Base-by-base conservation (phyloP, 2,797 vertebrate genomes). In the Phoxinus dragarum region DNA sequence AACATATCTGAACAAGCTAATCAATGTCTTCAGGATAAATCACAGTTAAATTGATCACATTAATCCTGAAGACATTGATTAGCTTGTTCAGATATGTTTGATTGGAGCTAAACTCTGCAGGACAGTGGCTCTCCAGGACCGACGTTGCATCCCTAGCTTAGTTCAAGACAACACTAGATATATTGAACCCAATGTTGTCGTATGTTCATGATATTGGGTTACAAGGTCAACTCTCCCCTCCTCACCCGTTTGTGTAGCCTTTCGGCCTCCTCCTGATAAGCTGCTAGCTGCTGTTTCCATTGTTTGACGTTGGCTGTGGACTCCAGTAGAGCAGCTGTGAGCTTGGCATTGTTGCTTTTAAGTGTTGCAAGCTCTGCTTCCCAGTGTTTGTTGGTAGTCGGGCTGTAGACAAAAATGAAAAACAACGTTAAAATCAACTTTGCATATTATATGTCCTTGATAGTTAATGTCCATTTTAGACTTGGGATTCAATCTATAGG, bases 271-370 rank as follows among this genome's bases (percentile, higher is more conserved):
- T 99, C 98, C 92, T 99, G 98, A 94, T 99, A 99, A 0, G 97
- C 98, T 42, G 98, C 96, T 89, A 99, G 96, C 88, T 99, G 98
- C 90, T 99, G 98, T 90, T 99, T 99, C 98, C 98, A 99, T 95
- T 99, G 98, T 94, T 99, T 99, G 87, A 99, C 98, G 0, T 99
- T 99, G 95, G 97, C 98, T 89, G 98, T 99, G 92, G 98, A 99
- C 93, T 99, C 98, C 93, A 99, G 94, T 90, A 99, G 95, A 80
- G 98, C 98, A 66, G 98, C 97, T 17, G 98, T 99, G 90, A 99
- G 96, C 88, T 99, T 99, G 91, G 98, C 98, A 1, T 99, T 99
- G 94, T 99, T 99, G 91, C 97, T 97, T 94, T 99, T 99, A 84
- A 99, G 96, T 0, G 98, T 97, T 87, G 97, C 97, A 91, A 99